phyloP scores from a whole-genome alignment of 2,797 vertebrate genomes.

The Columba guinea region DNA sequence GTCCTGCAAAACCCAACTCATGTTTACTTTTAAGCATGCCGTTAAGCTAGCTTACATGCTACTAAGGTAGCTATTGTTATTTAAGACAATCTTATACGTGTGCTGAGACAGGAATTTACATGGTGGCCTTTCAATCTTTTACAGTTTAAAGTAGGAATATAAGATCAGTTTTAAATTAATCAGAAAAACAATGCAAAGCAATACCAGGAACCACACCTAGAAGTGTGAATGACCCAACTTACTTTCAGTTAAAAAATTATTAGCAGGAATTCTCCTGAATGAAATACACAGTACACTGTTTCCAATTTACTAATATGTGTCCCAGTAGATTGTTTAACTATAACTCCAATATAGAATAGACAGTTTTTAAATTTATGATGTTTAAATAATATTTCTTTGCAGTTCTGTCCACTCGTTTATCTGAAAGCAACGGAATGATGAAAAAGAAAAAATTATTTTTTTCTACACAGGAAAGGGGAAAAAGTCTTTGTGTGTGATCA shows the following conservation, averaged over 20 bases:
- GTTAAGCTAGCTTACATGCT: too few species aligned
- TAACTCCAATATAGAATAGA: neutral
- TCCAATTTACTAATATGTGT: neutral
- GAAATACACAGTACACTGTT: neutral
- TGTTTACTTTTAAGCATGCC: fast-evolving
- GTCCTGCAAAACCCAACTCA: neutral
- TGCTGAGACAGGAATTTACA: neutral
- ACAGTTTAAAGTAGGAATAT: neutral
- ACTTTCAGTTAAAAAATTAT: neutral
- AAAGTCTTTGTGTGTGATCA: neutral
- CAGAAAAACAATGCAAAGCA: neutral
- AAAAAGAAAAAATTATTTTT: neutral
- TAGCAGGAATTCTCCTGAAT: neutral
- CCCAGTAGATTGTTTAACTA: neutral
- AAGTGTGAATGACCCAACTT: neutral
- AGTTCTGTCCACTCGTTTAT: neutral
- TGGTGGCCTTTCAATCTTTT: neutral
- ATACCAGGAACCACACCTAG: neutral
- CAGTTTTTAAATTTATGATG: fast-evolving
- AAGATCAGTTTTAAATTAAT: neutral
- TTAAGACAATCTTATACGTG: neutral
- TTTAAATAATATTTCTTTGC: neutral
- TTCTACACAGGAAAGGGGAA: neutral
- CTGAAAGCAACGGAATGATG: neutral
- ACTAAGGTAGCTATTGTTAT: neutral